Conservation (phyloP, 2,888 invertebrate genomes). For the Lycaena phlaeas region DNA sequence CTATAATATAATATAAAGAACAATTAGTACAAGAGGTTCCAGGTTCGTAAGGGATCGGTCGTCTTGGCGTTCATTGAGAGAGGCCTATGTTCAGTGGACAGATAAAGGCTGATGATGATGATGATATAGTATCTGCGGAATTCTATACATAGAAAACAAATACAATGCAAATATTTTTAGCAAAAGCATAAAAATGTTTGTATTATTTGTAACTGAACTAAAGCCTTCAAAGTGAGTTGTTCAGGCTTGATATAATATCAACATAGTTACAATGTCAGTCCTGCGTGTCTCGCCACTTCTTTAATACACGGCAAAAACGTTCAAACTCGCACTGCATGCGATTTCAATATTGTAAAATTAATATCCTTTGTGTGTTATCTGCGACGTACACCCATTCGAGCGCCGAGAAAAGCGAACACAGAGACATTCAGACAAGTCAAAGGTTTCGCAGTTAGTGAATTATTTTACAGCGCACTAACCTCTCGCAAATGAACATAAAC, state of each 20-base stretch:
- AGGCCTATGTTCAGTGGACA: too few relatives aligned
- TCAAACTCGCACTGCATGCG: background rate
- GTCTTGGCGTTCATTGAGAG: too few relatives aligned
- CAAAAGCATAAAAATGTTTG: background rate
- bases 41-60: too few relatives aligned
- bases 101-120: too few relatives aligned
- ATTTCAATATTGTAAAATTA: constrained; percentile 11
- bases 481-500: constrained; percentile 1
- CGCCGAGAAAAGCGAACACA: constrained; percentile 15
- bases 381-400: constrained; percentile 13
- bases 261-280: background rate
- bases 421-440: constrained; percentile 20
- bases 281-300: background rate
- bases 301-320: constrained; percentile 1
- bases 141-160: too few relatives aligned
- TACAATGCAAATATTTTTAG: background rate
- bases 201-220: background rate
- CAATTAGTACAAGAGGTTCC: too few relatives aligned
- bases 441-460: constrained; percentile 15
- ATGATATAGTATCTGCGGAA: too few relatives aligned
- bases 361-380: constrained; percentile 14
- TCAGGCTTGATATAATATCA: background rate
- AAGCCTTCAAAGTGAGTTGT: constrained; percentile 2
- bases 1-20: too few relatives aligned
- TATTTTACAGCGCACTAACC: constrained; percentile 10